phyloP scores from a whole-genome alignment of 2,113 vertebrate genomes.

The Eulemur rufifrons region DNA sequence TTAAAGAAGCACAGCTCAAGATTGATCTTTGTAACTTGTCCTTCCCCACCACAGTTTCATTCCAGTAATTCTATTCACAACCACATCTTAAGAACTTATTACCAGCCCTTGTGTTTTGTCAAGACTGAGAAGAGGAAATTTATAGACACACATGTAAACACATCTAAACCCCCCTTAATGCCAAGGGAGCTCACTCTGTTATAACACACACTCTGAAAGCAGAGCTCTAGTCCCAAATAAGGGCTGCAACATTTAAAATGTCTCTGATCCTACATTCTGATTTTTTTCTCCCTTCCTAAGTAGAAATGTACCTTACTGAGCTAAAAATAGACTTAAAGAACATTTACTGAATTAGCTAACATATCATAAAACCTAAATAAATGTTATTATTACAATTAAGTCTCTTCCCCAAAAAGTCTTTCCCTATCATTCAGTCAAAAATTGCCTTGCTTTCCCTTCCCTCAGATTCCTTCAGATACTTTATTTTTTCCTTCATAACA shows the following conservation, averaged over 20 bases:
- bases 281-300: not conserved
- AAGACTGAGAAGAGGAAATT: not conserved
- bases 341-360: not conserved
- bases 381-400: not conserved
- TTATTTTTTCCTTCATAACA: not conserved
- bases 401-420: not conserved
- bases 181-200: not conserved
- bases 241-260: not conserved
- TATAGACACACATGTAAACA: not conserved
- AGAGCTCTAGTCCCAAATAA: not conserved
- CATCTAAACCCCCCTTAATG: not conserved
- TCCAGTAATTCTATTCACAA: not conserved
- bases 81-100: not conserved
- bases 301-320: not conserved
- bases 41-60: not conserved
- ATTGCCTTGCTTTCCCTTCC: fast-evolving
- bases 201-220: not conserved
- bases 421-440: not conserved
- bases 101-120: not conserved
- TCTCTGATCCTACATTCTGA: not conserved
- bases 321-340: not conserved
- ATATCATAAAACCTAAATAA: not conserved
- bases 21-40: not conserved
- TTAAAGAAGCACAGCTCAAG: not conserved
- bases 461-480: not conserved